A percentile compares a stretch with the other conserved stretches of the same genome.
Evolutionary conservation across 2,797 vertebrate genomes (phyloP).

Genomic region (Manis pentadactyla): DNA sequence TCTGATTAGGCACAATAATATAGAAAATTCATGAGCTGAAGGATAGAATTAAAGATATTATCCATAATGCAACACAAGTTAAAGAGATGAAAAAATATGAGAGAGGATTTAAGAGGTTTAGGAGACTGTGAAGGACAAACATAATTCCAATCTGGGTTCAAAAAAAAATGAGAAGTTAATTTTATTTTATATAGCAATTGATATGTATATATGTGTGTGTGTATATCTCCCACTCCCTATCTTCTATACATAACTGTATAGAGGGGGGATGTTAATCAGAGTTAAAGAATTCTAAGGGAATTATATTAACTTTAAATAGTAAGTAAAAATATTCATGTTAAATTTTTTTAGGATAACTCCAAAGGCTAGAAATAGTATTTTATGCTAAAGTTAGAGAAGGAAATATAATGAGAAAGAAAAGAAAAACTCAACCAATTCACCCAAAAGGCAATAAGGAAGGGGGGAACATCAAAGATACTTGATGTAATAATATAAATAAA

Average conservation of each 20-base stretch:
- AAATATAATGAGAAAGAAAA: background rate
- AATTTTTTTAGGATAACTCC: background rate
- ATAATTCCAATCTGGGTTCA: background rate
- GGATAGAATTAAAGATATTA: background rate
- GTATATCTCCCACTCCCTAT: no score
- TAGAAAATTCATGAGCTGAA: background rate
- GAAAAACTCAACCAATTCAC: background rate
- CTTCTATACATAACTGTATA: background rate
- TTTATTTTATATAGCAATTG: background rate
- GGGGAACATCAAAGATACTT: background rate
- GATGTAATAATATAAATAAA: background rate
- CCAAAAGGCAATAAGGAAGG: background rate
- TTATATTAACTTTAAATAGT: background rate
- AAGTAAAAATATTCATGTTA: background rate
- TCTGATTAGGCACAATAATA: background rate
- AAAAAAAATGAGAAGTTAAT: background rate
- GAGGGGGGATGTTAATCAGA: background rate
- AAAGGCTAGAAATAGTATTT: background rate
- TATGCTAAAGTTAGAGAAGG: background rate
- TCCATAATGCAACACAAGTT: background rate
- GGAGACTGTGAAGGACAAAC: background rate
- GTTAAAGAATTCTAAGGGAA: background rate
- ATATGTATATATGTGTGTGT: background rate
- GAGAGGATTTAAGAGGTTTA: background rate
- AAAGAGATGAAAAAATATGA: background rate